Conservation (phyloP, 2,113 vertebrate species). For the Trematomus loennbergii region DNA sequence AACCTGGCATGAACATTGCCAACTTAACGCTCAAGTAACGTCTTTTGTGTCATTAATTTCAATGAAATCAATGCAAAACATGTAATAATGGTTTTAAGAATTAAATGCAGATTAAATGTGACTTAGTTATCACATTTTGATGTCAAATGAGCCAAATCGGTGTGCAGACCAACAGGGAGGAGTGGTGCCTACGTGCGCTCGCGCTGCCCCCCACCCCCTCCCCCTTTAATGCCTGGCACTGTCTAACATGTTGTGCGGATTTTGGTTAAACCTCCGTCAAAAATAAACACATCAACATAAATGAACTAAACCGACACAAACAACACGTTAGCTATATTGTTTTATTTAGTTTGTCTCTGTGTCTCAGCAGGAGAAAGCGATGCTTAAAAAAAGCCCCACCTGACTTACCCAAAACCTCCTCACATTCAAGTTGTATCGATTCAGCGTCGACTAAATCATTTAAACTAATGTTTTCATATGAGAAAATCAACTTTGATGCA, state of each 20-base stretch:
- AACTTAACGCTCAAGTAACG: background rate
- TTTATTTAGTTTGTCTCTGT: background rate
- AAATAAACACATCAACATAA: constrained; percentile 10
- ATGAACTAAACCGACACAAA: background rate
- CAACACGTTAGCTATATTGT: background rate
- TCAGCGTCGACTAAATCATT: background rate
- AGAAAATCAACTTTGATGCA: constrained; percentile 6
- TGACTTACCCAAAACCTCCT: constrained; percentile 43
- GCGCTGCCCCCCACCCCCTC: constrained; percentile 36
- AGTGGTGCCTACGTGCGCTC: constrained; percentile 73
- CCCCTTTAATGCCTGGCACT: constrained; percentile 39
- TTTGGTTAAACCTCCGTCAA: no score
- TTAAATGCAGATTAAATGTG: background rate
- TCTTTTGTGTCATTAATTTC: background rate
- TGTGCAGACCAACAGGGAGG: constrained; percentile 44
- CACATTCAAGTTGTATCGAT: constrained; percentile 19
- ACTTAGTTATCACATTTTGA: background rate
- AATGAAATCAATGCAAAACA: constrained; percentile 1
- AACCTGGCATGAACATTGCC: background rate
- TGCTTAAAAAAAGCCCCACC: constrained; percentile 41
- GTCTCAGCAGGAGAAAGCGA: constrained; percentile 3
- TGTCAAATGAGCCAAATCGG: background rate
- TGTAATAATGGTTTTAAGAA: background rate
- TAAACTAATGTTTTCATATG: background rate
- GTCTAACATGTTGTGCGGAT: constrained; percentile 42